A percentile compares a stretch with the other conserved stretches of the same genome.
Conservation (phyloP, 2,113 vertebrate genomes). For the Saguinus midas region DNA sequence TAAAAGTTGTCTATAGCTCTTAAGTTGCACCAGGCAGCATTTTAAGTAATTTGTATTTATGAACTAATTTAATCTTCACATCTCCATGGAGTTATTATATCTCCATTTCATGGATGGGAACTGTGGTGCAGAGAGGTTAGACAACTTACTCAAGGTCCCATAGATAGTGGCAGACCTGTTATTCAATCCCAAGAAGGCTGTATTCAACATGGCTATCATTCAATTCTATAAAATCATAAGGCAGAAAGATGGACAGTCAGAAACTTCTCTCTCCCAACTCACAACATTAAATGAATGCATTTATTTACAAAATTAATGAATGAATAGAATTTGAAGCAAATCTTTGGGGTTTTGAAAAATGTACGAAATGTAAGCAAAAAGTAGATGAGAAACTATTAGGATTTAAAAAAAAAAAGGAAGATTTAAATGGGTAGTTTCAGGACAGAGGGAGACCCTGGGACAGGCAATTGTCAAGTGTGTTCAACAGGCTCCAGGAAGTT, state of each 20-base stretch:
- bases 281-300: background rate
- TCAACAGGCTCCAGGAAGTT: conserved; percentile 3
- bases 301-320: conserved; percentile 10
- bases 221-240: background rate
- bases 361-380: background rate
- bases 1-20: too few species aligned
- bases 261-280: background rate
- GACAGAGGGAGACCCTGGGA: background rate
- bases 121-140: background rate
- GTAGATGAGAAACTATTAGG: background rate
- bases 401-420: background rate
- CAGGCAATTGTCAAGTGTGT: background rate
- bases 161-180: background rate
- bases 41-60: background rate
- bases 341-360: background rate
- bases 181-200: background rate
- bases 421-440: background rate
- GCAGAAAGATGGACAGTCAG: background rate
- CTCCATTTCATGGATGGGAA: background rate
- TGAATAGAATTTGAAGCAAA: background rate
- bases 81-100: background rate
- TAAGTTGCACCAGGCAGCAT: too few species aligned
- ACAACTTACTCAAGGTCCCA: background rate
- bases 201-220: background rate
- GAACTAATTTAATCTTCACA: background rate